Evolutionary conservation across 2,113 vertebrate genomes (phyloP).

Genomic region (Leptocoma aspasia): DNA sequence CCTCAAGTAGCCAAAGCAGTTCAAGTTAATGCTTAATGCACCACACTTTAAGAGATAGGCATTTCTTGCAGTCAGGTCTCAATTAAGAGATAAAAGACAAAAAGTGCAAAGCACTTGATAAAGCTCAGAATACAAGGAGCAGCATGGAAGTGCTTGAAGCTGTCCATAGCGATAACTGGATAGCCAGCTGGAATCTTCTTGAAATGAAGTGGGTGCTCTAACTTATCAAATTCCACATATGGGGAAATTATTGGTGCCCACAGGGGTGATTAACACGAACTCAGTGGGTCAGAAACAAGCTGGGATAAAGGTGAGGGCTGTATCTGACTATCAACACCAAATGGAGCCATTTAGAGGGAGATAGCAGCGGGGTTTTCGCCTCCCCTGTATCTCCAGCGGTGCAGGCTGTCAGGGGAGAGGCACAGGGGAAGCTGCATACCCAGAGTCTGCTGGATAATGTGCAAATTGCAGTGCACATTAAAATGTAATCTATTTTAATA

Average conservation of each 20-base stretch:
- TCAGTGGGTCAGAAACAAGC: constrained; percentile 92
- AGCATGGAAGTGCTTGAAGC: constrained; percentile 90
- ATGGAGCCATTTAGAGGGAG: constrained; percentile 90
- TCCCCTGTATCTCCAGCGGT: constrained; percentile 73
- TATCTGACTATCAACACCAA: constrained; percentile 91
- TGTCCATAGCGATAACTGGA: constrained; percentile 91
- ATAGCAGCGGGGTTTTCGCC: constrained; percentile 70
- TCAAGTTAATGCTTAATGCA: constrained; percentile 95
- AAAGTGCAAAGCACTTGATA: constrained; percentile 91
- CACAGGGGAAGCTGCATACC: constrained; percentile 60
- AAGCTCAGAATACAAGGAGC: constrained; percentile 89
- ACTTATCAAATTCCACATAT: constrained; percentile 99
- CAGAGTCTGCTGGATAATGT: constrained; percentile 53
- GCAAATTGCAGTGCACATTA: constrained; percentile 77
- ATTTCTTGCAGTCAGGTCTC: constrained; percentile 92
- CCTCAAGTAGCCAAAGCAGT: constrained; percentile 86
- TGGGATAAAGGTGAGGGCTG: constrained; percentile 92
- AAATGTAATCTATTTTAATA: constrained; percentile 82
- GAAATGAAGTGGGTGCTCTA: constrained; percentile 91
- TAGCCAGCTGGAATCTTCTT: constrained; percentile 86
- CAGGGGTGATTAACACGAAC: constrained; percentile 93
- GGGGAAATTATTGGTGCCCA: constrained; percentile 95
- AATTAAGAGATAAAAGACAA: constrained; percentile 96
- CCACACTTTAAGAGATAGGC: constrained; percentile 92
- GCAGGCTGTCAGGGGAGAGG: constrained; percentile 77